These are phyloP conservation scores for Gymnodraco acuticeps DNA, from an alignment of 2,797 vertebrate species.

Conservation along the genomic window DNA sequence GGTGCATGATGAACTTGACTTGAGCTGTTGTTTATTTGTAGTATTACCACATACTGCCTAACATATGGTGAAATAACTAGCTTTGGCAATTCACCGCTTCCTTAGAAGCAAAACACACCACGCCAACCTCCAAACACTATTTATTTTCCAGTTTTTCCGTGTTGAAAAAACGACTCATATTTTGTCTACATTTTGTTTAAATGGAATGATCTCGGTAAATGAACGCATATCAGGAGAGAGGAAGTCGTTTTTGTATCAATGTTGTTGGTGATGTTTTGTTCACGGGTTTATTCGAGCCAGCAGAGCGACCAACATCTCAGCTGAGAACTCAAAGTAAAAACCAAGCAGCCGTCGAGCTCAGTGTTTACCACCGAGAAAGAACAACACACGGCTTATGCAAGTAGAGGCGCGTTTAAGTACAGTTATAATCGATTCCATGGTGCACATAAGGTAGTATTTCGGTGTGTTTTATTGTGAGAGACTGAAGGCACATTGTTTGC, in stretches of 20 bases:
- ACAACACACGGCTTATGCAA: not conserved
- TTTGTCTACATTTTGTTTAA: slow-evolving; percentile 1
- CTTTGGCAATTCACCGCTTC: not conserved
- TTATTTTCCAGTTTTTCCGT: slow-evolving; percentile 41
- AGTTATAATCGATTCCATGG: not conserved
- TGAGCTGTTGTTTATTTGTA: slow-evolving; percentile 40
- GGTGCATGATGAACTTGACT: slow-evolving; percentile 48
- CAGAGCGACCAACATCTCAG: slow-evolving; percentile 47
- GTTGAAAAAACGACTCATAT: not conserved
- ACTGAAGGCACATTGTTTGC: slow-evolving; percentile 80
- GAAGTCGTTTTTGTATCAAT: slow-evolving; percentile 17
- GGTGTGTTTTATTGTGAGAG: slow-evolving; percentile 67
- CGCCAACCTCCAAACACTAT: slow-evolving; percentile 10
- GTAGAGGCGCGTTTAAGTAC: accelerated
- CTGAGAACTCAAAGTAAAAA: slow-evolving; percentile 41
- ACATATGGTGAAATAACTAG: not conserved
- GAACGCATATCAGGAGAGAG: accelerated
- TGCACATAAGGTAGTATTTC: slow-evolving; percentile 4
- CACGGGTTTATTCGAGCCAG: slow-evolving; percentile 38
- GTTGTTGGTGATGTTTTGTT: slow-evolving; percentile 31
- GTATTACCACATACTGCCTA: not conserved
- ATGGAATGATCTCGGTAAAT: not conserved
- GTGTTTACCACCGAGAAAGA: accelerated
- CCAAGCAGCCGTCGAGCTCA: slow-evolving; percentile 13
- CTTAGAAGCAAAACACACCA: slow-evolving; percentile 35